Evolutionary conservation across 2,888 invertebrate species (phyloP), one percentile per base, ranked within the genome.

Genomic region (Gnatocerus cornutus): DNA sequence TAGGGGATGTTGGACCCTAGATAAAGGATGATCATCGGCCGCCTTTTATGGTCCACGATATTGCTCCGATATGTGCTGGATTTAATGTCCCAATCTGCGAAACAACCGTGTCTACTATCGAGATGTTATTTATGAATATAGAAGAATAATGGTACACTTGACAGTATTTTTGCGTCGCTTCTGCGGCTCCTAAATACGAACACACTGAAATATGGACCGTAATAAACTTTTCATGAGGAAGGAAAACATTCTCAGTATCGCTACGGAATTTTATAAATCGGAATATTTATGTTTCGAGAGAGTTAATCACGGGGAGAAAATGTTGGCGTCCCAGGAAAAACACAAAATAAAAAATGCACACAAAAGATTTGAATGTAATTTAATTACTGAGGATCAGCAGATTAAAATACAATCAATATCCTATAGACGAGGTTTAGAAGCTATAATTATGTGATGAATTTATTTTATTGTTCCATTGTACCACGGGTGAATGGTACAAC

Each of bases 51-150:
- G 65, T 64, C 48, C 59, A 53, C 72, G 52, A 68, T 72, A 71
- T 69, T 68, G 62, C 70, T 33, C 39, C 65, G 69, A 71, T 65
- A 72, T 59, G 59, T 65, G 65, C 55, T 39, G 14, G 61, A 69
- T 69, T 72, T 69, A 62, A 75, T 73, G 74, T 52, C 56, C 66
- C 71, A 72, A 73, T 73, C 73, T 73, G 68, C 65, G 73, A 73
- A 73, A 74, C 73, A 75, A 72, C 69, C 37, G 71, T 58, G 63
- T 67, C 68, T 67, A 62, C 66, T 67, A 69, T 70, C 71, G 45
- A 43, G 63, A 70, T 30, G 62, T 72, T 69, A 74, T 75, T 74
- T 72, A 73, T 74, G 73, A 72, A 74, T 72, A 71, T 70, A 43
- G 45, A 53, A 61, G 45, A 69, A 68, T 56, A 63, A 63, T 27